Evolutionary conservation across 23 tunicate species (phyloP).

Genomic region (Ascidia mentula): DNA sequence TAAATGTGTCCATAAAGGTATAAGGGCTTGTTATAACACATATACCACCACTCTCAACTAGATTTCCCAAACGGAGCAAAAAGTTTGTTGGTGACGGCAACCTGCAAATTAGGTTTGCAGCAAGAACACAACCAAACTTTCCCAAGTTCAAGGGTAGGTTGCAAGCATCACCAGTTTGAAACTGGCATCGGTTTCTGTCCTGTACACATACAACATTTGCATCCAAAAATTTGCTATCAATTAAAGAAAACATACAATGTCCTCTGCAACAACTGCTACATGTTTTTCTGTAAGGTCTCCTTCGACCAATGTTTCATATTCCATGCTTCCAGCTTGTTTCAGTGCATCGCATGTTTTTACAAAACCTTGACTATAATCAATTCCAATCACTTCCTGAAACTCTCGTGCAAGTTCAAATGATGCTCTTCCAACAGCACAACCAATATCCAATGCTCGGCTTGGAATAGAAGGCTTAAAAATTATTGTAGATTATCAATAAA

Average conservation of each 20-base stretch:
- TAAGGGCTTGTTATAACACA: slow-evolving; percentile 71
- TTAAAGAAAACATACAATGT: slow-evolving; percentile 61
- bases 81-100: slow-evolving; percentile 72
- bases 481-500: not conserved
- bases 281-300: slow-evolving; percentile 67
- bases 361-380: slow-evolving; percentile 85
- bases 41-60: slow-evolving; percentile 73
- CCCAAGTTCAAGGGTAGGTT: slow-evolving; percentile 81
- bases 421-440: slow-evolving; percentile 90
- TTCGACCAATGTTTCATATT: slow-evolving; percentile 66
- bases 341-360: slow-evolving; percentile 66
- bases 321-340: slow-evolving; percentile 58
- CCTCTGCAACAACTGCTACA: slow-evolving; percentile 46
- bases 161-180: slow-evolving; percentile 91
- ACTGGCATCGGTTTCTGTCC: slow-evolving; percentile 49
- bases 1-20: slow-evolving; percentile 69
- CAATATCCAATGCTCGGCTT: slow-evolving; percentile 71
- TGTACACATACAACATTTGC: not conserved
- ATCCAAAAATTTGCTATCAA: not conserved
- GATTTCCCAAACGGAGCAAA: slow-evolving; percentile 37
- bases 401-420: slow-evolving; percentile 60
- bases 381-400: slow-evolving; percentile 65
- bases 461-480: slow-evolving; percentile 21
- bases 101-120: slow-evolving; percentile 83
- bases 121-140: slow-evolving; percentile 84